Percentiles rank a stretch among this genome's conserved stretches.
These are phyloP conservation scores for Tipula confusa DNA, from an alignment of 2,888 invertebrate species.

Conservation along the genomic window DNA sequence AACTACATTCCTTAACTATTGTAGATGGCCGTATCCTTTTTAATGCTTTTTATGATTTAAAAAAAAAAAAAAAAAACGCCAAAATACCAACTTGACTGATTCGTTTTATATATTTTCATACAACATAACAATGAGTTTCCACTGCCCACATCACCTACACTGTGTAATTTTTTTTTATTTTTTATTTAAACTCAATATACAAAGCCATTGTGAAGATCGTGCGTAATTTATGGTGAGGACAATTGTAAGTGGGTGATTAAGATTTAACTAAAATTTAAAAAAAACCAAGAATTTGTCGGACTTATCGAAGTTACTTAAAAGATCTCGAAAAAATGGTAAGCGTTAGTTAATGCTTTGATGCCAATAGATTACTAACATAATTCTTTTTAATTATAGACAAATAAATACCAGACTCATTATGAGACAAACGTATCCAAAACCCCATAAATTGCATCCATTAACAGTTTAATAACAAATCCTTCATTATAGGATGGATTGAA, in stretches of 20 bases:
- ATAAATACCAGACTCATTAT: too few relatives aligned
- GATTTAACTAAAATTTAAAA: too few relatives aligned
- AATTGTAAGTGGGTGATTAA: background rate
- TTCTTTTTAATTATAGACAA: too few relatives aligned
- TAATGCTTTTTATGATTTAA: background rate
- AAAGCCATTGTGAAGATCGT: background rate
- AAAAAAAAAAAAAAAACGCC: background rate
- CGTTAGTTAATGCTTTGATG: too few relatives aligned
- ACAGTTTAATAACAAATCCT: too few relatives aligned
- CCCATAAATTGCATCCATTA: too few relatives aligned
- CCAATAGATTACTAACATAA: too few relatives aligned
- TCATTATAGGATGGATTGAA: too few relatives aligned
- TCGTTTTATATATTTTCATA: background rate
- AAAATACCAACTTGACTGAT: slow-evolving; percentile 15
- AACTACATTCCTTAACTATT: background rate
- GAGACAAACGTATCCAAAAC: too few relatives aligned
- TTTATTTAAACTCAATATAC: background rate
- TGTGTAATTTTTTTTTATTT: background rate
- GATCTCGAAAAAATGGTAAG: too few relatives aligned
- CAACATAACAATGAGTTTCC: background rate
- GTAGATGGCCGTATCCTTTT: background rate
- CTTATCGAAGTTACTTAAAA: too few relatives aligned
- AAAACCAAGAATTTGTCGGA: too few relatives aligned
- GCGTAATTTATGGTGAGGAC: background rate
- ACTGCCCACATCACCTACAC: background rate